Evolutionary conservation across 2,113 vertebrate species (phyloP).

Genomic region (Myrmophylax atrothorax): DNA sequence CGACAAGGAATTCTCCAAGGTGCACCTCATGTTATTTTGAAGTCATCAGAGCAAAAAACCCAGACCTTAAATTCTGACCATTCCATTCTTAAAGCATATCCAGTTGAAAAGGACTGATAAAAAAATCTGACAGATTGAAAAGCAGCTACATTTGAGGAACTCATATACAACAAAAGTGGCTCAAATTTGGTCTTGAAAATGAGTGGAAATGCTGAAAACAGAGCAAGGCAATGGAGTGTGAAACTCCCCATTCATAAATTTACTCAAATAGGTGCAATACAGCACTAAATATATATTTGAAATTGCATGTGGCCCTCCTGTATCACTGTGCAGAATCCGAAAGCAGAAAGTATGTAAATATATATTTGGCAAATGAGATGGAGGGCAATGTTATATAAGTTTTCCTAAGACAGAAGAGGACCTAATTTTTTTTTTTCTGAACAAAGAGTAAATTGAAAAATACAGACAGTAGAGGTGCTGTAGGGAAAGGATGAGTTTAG

Average conservation of each 20-base stretch:
- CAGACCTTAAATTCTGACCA: neutral
- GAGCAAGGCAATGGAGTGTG: neutral
- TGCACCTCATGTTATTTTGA: neutral
- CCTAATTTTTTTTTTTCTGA: neutral
- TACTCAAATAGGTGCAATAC: neutral
- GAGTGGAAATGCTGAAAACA: neutral
- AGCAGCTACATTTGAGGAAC: neutral
- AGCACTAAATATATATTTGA: neutral
- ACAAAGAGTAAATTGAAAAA: neutral
- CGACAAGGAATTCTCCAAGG: neutral
- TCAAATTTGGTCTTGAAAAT: neutral
- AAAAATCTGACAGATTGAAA: neutral
- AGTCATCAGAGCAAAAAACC: neutral
- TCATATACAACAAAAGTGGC: neutral
- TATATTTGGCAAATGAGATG: neutral
- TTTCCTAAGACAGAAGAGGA: neutral
- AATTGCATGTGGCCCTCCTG: neutral
- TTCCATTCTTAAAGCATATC: neutral
- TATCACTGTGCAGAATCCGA: neutral
- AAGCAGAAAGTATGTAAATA: neutral
- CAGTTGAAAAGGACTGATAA: neutral
- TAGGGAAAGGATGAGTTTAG: neutral
- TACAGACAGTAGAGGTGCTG: neutral
- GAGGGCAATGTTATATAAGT: neutral
- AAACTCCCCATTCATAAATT: accelerated